A percentile compares a stretch with the other conserved stretches of the same genome.
Evolutionary conservation across 2,797 vertebrate genomes (phyloP).

Genomic region (Labroides dimidiatus): DNA sequence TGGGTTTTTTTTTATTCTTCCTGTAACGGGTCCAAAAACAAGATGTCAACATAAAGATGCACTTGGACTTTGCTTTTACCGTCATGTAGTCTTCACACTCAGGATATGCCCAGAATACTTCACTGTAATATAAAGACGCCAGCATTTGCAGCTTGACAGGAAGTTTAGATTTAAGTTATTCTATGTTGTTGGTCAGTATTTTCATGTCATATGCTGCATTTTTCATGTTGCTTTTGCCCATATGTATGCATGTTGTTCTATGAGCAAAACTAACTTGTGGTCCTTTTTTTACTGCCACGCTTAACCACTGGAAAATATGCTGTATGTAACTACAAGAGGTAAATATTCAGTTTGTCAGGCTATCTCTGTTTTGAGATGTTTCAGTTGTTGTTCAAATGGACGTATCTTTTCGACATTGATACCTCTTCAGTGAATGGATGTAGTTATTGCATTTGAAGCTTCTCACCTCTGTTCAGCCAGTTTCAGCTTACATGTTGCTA

Average conservation of each 20-base stretch:
- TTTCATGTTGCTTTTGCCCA: constrained; percentile 54
- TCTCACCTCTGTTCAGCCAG: constrained; percentile 71
- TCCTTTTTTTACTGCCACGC: constrained; percentile 36
- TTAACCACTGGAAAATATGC: constrained; percentile 71
- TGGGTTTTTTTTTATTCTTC: constrained; percentile 77
- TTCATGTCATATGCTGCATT: constrained; percentile 41
- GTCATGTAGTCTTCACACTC: constrained; percentile 65
- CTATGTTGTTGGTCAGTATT: constrained; percentile 67
- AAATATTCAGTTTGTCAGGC: constrained; percentile 39
- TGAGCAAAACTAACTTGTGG: constrained; percentile 31
- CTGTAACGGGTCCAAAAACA: constrained; percentile 21
- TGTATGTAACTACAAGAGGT: constrained; percentile 58
- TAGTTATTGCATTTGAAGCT: constrained; percentile 72
- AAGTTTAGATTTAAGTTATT: constrained; percentile 48
- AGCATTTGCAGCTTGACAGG: constrained; percentile 46
- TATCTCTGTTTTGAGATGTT: constrained; percentile 43
- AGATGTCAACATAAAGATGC: constrained; percentile 75
- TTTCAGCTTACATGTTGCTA: constrained; percentile 59
- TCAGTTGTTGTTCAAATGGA: constrained; percentile 22
- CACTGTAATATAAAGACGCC: constrained; percentile 50
- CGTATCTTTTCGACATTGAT: constrained; percentile 83
- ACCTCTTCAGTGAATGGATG: constrained; percentile 86
- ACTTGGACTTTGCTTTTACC: constrained; percentile 54
- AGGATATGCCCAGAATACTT: constrained; percentile 68
- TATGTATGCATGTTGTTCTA: constrained; percentile 50